Percentiles rank a stretch among this genome's conserved stretches.
phyloP scores from a whole-genome alignment of 1,140 invertebrate species.

The Ips typographus region DNA sequence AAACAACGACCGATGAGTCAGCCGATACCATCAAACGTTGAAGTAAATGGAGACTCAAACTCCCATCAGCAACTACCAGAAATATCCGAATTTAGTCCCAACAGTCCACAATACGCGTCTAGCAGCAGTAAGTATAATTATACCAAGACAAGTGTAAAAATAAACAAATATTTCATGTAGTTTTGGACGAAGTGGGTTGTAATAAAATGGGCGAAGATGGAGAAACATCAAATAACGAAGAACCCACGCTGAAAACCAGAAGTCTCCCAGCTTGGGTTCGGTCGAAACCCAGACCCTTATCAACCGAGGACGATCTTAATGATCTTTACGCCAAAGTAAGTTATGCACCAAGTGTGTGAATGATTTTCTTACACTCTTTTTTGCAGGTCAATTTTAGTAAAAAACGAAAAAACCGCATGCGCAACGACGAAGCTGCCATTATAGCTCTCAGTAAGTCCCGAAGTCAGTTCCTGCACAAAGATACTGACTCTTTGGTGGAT shows the following conservation, averaged over 20 bases:
- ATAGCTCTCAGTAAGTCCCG: constrained; percentile 72
- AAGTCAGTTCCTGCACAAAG: constrained; percentile 64
- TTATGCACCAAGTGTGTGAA: constrained; percentile 12
- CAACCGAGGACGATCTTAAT: constrained; percentile 68
- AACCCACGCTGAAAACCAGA: constrained; percentile 63
- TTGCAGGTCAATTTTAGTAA: constrained; percentile 69
- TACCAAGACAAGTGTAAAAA: background rate
- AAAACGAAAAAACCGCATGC: constrained; percentile 71
- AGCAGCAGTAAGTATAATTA: constrained; percentile 60
- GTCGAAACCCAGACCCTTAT: constrained; percentile 63
- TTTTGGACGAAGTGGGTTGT: constrained; percentile 59
- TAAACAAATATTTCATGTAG: constrained; percentile 47
- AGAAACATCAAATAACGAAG: constrained; percentile 48
- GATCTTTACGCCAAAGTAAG: constrained; percentile 71
- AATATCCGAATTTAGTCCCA: constrained; percentile 58
- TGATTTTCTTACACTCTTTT: constrained; percentile 10
- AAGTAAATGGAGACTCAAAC: constrained; percentile 43
- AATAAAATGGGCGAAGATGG: constrained; percentile 38
- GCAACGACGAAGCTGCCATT: constrained; percentile 72
- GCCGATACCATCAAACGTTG: constrained; percentile 45
- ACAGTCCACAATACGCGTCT: constrained; percentile 60
- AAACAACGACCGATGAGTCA: constrained; percentile 52
- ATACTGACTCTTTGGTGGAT: constrained; percentile 61
- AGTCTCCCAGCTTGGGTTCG: constrained; percentile 68
- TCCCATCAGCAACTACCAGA: constrained; percentile 52